phyloP scores from a whole-genome alignment of 2,888 invertebrate species.

The Linyphia triangularis region DNA sequence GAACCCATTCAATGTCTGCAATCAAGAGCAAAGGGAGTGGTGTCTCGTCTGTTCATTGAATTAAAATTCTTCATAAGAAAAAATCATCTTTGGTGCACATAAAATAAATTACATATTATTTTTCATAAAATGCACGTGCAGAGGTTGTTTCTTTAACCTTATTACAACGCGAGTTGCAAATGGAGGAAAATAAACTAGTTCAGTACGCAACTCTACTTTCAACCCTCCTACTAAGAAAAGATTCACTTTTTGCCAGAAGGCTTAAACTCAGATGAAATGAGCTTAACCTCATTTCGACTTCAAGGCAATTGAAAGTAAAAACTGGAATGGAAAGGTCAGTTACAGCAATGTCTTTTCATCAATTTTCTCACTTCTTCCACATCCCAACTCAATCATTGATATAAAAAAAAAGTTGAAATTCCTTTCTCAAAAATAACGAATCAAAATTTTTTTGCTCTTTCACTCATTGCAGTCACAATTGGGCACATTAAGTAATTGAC shows the following conservation, averaged over 20 bases:
- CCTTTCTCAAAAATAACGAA: too few species aligned
- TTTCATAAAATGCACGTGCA: constrained; percentile 20
- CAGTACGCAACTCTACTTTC: constrained; percentile 31
- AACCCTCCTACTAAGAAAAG: constrained; percentile 57
- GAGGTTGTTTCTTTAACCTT: constrained; percentile 53
- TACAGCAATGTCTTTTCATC: constrained; percentile 14
- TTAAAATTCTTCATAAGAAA: too few species aligned
- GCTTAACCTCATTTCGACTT: constrained; percentile 65
- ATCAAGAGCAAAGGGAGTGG: too few species aligned
- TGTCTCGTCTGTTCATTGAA: too few species aligned
- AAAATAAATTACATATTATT: background rate
- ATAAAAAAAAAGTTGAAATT: too few species aligned
- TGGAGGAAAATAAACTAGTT: constrained; percentile 59
- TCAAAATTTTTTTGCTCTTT: too few species aligned
- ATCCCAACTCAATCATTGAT: too few species aligned
- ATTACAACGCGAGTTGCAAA: constrained; percentile 37
- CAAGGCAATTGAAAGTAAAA: constrained; percentile 71
- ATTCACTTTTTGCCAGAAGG: constrained; percentile 66
- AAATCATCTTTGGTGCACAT: too few species aligned
- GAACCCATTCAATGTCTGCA: too few species aligned
- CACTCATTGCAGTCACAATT: too few species aligned
- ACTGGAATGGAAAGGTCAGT: constrained; percentile 56
- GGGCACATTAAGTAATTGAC: too few species aligned
- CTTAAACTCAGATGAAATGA: constrained; percentile 50
- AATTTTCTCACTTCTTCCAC: background rate